Base-by-base conservation (phyloP, 1,140 invertebrate genomes). In the Nasonia giraulti region DNA sequence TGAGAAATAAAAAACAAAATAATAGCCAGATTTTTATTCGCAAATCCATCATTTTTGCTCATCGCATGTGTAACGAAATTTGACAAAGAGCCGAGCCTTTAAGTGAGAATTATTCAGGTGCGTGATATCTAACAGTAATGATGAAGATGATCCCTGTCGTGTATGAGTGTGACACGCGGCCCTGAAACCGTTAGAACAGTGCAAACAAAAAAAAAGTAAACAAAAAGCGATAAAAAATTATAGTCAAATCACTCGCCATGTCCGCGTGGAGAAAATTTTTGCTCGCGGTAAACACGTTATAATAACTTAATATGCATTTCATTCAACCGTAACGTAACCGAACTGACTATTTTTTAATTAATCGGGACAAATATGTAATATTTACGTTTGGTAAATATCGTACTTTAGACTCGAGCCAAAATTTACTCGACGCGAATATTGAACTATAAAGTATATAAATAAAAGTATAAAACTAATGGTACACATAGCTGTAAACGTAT, bases 71-170 rank as follows among this genome's bases (percentile, higher is more conserved):
- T 69, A 79, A 84, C 23, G 47, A 80, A 75, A 84, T 80, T 85
- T 8, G 73, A 81, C 55, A 69, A 82, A 68, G 66, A 85, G 68
- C 68, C 84, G 73, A 85, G 76, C 84, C 84, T 85, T 85, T 82
- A 78, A 55, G 78, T 76, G 50, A 85, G 50, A 79, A 74, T 85
- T 73, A 85, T 62, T 69, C 82, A 78, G 12, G 10, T 82, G 62
- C n/a, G 66, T 12, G 37, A 78, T 73, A n/a, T 55, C 69, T 55
- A 76, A 66, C 10, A 12, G 20, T 80, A 23, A 69, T 2, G 7
- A 68, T 1, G 31, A 66, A 33, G 50, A 17, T 33, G 50, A 17
- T n/a, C 68, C 17, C 73, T 80, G 66, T 78, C 17, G 33, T 71
- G 17, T 86, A 11, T 17, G 23, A 37, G 31, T 85, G 69, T 79